phyloP scores from a whole-genome alignment of 2,888 invertebrate genomes.

The Steromphala cineraria region DNA sequence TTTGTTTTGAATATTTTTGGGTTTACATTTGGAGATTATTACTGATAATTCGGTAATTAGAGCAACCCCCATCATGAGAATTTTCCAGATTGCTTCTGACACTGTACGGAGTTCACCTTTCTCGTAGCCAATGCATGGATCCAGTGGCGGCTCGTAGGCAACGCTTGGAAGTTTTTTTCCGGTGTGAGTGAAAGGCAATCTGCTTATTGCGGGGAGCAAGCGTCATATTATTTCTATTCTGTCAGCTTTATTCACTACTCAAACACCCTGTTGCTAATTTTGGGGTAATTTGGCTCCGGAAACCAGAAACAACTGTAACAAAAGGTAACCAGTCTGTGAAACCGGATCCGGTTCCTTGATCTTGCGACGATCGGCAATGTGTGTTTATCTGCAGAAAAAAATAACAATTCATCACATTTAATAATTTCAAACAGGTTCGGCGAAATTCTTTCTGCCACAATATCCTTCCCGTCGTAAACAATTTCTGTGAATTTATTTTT shows the following conservation, averaged over 20 bases:
- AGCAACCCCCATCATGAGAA: background rate
- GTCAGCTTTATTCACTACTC: slow-evolving; percentile 15
- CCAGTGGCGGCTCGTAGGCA: background rate
- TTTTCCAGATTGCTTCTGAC: slow-evolving; percentile 9
- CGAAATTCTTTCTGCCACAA: background rate
- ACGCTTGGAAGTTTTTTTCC: background rate
- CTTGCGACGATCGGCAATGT: slow-evolving; percentile 2
- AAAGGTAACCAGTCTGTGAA: background rate
- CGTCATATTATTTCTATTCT: slow-evolving; percentile 19
- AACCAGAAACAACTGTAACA: slow-evolving; percentile 14
- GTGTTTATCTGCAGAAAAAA: slow-evolving; percentile 6
- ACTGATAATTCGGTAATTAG: slow-evolving; percentile 5
- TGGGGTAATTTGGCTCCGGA: slow-evolving; percentile 16
- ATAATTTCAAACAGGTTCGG: slow-evolving; percentile 1
- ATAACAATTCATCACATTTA: background rate
- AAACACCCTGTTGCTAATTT: slow-evolving; percentile 10
- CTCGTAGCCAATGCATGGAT: background rate
- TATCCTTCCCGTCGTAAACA: background rate
- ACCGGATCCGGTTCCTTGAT: background rate
- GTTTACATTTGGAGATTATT: slow-evolving; percentile 21
- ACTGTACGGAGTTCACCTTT: background rate
- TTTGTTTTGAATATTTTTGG: background rate
- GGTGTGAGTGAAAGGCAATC: background rate
- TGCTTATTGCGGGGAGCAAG: background rate
- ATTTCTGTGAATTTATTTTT: background rate